Conservation (phyloP, 2,797 vertebrate species). For the Manis pentadactyla region DNA sequence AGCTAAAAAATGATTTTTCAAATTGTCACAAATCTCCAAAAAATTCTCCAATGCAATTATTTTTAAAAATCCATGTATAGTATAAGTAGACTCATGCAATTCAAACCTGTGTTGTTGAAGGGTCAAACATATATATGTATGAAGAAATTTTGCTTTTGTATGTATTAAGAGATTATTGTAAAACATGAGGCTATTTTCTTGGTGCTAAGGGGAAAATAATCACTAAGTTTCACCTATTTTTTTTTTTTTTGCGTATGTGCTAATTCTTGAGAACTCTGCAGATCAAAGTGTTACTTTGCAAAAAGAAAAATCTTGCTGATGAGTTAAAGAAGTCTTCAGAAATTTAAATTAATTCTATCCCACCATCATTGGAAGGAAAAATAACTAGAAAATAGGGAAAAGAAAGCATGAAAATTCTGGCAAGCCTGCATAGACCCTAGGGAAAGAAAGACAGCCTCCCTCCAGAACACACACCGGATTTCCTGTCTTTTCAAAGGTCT, state of each 20-base stretch:
- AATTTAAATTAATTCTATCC: background rate
- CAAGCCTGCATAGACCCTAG: background rate
- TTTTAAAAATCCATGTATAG: no score
- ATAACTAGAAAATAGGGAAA: background rate
- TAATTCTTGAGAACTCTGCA: constrained; percentile 16
- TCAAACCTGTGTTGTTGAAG: no score
- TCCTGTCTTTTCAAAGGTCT: constrained; percentile 65
- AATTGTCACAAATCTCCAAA: no score
- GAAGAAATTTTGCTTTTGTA: background rate
- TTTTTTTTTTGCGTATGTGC: background rate
- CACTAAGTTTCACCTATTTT: background rate
- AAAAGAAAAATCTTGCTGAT: background rate
- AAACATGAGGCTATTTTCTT: background rate
- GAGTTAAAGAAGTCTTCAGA: background rate
- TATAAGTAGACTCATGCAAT: no score
- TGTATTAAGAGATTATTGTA: background rate
- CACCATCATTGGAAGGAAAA: background rate
- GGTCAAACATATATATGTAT: no score
- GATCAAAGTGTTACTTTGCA: background rate
- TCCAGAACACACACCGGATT: constrained; percentile 62
- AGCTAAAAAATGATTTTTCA: no score
- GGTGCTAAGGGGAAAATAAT: background rate
- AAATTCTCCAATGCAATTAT: no score
- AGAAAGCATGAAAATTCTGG: background rate
- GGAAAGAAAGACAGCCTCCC: background rate